Conservation (phyloP, 2,797 vertebrate genomes). For the Pogoniulus pusillus region DNA sequence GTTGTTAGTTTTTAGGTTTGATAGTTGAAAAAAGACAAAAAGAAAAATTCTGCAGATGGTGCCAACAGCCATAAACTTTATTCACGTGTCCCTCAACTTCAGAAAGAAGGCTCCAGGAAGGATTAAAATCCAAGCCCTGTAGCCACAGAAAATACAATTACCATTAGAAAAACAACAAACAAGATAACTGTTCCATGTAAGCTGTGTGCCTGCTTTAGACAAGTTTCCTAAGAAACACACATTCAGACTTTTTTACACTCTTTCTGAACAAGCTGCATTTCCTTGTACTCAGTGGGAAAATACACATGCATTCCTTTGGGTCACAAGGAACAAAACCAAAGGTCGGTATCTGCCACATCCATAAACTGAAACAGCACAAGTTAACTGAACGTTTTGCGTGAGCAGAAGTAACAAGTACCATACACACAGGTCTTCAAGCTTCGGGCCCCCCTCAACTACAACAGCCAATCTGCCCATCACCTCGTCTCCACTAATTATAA, state of each 20-base stretch:
- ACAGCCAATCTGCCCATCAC: background rate
- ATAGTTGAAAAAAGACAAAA: background rate
- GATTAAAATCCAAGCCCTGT: background rate
- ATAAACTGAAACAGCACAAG: background rate
- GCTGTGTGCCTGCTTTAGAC: background rate
- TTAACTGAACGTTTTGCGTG: background rate
- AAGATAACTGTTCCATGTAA: background rate
- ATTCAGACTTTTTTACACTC: background rate
- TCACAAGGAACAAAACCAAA: background rate
- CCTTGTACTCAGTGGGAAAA: background rate
- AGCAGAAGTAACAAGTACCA: background rate
- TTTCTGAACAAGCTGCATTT: background rate
- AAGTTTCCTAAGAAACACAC: background rate
- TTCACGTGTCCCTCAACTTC: rapidly evolving
- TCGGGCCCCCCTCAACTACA: background rate
- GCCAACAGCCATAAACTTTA: background rate
- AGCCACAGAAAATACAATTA: background rate
- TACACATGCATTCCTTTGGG: too few relatives aligned
- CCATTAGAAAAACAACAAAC: background rate
- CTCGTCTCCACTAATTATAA: background rate
- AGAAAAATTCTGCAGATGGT: background rate
- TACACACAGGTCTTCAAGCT: background rate
- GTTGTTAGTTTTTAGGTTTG: background rate
- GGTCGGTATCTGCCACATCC: background rate
- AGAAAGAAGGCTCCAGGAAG: background rate